Conservation (phyloP, 2,113 vertebrate species). For the Neolamprologus sp. region DNA sequence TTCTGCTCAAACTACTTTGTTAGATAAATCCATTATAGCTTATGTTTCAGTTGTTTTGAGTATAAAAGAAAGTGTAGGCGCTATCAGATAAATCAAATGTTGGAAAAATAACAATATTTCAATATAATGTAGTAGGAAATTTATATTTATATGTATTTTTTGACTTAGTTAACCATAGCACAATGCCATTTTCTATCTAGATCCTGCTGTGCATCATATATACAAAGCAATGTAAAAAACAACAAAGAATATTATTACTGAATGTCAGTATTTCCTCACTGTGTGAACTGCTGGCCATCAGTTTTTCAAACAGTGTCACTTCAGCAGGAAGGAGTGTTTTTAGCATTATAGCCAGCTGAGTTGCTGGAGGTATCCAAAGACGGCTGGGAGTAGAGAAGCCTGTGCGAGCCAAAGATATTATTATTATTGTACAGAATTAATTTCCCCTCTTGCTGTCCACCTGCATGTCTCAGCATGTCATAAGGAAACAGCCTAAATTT, state of each 20-base stretch:
- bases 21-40: background rate
- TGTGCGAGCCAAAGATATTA: constrained; percentile 17
- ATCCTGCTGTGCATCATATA: background rate
- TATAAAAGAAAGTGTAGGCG: background rate
- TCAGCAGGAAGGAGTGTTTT: background rate
- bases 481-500: constrained; percentile 16
- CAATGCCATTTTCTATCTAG: background rate
- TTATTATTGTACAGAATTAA: constrained; percentile 31
- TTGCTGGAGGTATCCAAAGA: background rate
- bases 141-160: background rate
- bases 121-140: background rate
- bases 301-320: background rate
- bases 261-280: background rate
- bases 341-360: background rate
- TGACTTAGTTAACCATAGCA: background rate
- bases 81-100: background rate
- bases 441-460: constrained; percentile 16
- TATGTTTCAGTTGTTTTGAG: background rate
- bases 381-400: background rate
- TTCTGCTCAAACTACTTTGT: background rate
- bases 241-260: background rate
- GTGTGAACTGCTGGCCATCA: background rate
- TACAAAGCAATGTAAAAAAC: background rate
- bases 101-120: background rate
- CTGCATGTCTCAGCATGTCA: constrained; percentile 19